These are phyloP conservation scores for Leptopterna dolabrata DNA, from an alignment of 2,888 invertebrate genomes.

Conservation along the genomic window DNA sequence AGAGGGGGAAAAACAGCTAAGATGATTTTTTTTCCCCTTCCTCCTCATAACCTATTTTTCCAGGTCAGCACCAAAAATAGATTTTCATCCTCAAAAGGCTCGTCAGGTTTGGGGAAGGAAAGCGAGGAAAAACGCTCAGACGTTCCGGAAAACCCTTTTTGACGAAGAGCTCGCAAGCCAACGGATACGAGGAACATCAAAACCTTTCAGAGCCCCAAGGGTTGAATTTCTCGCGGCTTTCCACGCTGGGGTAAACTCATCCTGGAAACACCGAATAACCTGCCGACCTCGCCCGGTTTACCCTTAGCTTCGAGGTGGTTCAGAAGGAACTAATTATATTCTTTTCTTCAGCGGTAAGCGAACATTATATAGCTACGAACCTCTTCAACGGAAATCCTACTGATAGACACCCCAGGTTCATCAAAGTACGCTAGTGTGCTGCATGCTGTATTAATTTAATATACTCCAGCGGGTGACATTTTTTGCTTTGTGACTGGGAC, in stretches of 20 bases:
- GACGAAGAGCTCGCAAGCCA: not conserved
- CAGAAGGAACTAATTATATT: too few relatives aligned
- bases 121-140: not conserved
- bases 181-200: not conserved
- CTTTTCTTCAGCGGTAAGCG: too few relatives aligned
- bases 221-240: not conserved
- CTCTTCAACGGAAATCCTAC: too few relatives aligned
- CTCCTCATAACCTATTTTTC: not conserved
- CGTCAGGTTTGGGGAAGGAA: not conserved
- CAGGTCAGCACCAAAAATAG: slow-evolving; percentile 5
- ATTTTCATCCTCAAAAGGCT: not conserved
- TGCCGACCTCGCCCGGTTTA: too few relatives aligned
- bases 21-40: not conserved
- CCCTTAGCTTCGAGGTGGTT: too few relatives aligned
- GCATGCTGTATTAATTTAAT: too few relatives aligned
- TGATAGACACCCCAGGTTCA: too few relatives aligned
- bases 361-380: too few relatives aligned
- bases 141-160: not conserved
- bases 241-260: not conserved
- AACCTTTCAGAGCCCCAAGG: not conserved
- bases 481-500: too few relatives aligned
- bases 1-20: not conserved
- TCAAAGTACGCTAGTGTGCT: too few relatives aligned
- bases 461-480: too few relatives aligned
- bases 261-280: not conserved